Evolutionary conservation across 2,113 vertebrate genomes (phyloP), one percentile per base, ranked within the genome.

Genomic region (Clupea harengus): DNA sequence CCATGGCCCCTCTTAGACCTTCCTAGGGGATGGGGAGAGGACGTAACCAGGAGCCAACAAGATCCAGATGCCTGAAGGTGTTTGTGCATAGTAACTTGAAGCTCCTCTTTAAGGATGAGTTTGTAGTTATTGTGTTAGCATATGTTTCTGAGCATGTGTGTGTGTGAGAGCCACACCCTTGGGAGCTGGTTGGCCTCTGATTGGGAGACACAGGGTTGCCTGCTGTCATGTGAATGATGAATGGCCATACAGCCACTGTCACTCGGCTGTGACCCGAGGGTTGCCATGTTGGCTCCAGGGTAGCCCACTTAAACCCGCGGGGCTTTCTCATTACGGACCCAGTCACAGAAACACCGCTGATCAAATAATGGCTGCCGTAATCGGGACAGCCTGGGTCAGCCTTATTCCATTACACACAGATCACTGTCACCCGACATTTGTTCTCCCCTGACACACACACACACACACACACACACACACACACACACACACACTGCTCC

Each of bases 181-280:
- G 28, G 28, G 72, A 78, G 72, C 72, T 78, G 28, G 28, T 87
- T 86, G 86, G 86, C 85, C 28, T 17, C 60, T 81, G 82, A 82
- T 84, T 52, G 22, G 39, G 46, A 54, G 85, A 64, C 81, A 50
- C 54, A 45, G 80, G 1, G 81, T n/a, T 39, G 72, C 82, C 84
- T 83, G 54, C 84, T 89, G 89, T 89, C 89, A 81, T 47, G 45
- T 39, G 11, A 50, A 83, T 89, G 87, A 89, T 82, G 45, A 85
- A 89, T 87, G 50, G 83, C 57, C 50, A 6, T 22, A 20, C 46
- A 18, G 32, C 72, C 47, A 4, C 84, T 86, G 39, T 81, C 87
- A 83, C 28, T 39, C 72, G 83, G 44, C 64, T 82, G 84, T 13
- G 45, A 81, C 82, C 28, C 64, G 44, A 67, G 52, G 50, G 84